Percentiles rank a stretch among this genome's conserved stretches.
Evolutionary conservation across 2,888 invertebrate genomes (phyloP).

Genomic region (Andrena fulva): DNA sequence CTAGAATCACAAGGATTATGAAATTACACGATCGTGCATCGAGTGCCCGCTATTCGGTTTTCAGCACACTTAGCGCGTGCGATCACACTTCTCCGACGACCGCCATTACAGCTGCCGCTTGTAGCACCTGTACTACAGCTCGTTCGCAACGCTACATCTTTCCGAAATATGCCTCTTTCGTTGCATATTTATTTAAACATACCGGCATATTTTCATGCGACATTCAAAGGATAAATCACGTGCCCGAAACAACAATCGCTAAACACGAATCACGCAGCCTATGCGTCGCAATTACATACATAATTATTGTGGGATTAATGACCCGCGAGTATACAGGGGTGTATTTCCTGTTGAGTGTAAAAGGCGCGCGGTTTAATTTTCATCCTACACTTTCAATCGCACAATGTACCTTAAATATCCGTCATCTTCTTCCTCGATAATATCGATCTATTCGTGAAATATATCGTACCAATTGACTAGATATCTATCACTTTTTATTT

Average conservation of each 20-base stretch:
- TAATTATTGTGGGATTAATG: conserved; percentile 56
- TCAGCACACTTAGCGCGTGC: conserved; percentile 15
- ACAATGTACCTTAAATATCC: not conserved
- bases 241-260: not conserved
- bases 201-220: not conserved
- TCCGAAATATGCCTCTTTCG: not conserved
- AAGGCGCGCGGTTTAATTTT: conserved; percentile 13
- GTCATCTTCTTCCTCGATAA: not conserved
- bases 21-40: not conserved
- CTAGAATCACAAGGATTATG: not conserved
- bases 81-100: conserved; percentile 47
- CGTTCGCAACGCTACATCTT: conserved; percentile 23
- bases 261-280: not conserved
- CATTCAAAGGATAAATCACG: not conserved
- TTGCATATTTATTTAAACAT: not conserved
- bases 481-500: not conserved
- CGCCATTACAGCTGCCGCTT: conserved; percentile 66
- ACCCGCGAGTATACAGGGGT: conserved; percentile 50
- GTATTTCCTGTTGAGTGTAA: conserved; percentile 26
- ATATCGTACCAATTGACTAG: not conserved
- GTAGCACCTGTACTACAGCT: conserved; percentile 41
- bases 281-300: conserved; percentile 25
- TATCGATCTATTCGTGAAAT: not conserved
- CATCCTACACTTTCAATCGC: not conserved
- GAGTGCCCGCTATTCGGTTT: not conserved